Percentiles rank a stretch among this genome's conserved stretches.
Conservation (phyloP, 2,888 invertebrate genomes). For the Athrips mouffetella region DNA sequence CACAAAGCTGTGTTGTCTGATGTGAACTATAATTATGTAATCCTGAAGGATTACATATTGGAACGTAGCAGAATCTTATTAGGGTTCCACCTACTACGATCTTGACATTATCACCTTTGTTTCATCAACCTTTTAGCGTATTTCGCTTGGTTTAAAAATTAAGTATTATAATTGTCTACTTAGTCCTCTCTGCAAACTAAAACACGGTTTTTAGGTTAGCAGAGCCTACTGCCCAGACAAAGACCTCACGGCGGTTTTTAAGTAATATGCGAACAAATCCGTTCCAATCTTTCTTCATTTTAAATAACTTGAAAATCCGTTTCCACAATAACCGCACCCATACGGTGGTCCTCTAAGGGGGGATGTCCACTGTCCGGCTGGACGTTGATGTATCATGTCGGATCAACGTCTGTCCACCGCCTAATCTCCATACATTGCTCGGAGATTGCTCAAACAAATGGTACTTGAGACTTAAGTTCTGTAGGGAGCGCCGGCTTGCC, state of each 20-base stretch:
- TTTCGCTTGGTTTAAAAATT: too few relatives aligned
- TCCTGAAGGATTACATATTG: too few relatives aligned
- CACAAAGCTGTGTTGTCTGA: background rate
- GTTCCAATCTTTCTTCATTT: background rate
- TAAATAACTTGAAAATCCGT: conserved; percentile 18
- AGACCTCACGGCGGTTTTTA: background rate
- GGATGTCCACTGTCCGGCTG: conserved; percentile 65
- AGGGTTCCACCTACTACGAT: too few relatives aligned
- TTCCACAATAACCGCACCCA: conserved; percentile 30
- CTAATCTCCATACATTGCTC: conserved; percentile 77
- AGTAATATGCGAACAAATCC: background rate
- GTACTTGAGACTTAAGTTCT: conserved; percentile 61
- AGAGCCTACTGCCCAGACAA: too few relatives aligned
- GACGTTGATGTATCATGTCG: conserved; percentile 79
- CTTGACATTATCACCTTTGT: too few relatives aligned
- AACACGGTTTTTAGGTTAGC: background rate
- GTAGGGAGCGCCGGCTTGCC: conserved; percentile 11
- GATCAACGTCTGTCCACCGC: conserved; percentile 76
- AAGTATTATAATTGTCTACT: too few relatives aligned
- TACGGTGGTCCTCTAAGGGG: conserved; percentile 40
- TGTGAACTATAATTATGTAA: background rate
- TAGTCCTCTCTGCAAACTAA: too few relatives aligned
- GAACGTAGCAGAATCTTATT: too few relatives aligned
- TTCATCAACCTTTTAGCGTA: too few relatives aligned
- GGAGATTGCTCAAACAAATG: conserved; percentile 76